Conservation (phyloP, 2,797 vertebrate genomes). For the Manis javanica region DNA sequence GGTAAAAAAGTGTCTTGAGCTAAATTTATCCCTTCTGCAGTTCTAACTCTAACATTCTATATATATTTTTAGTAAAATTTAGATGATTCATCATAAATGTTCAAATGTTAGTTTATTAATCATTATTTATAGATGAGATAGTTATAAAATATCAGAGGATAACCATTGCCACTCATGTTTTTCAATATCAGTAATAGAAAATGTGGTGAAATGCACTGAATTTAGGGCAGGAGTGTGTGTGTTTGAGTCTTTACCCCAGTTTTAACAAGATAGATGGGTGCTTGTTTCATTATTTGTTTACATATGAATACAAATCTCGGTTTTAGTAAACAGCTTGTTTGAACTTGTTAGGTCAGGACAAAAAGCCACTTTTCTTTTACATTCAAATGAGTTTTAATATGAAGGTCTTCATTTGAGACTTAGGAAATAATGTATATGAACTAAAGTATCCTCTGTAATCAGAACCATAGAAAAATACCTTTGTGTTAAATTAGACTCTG, state of each 20-base stretch:
- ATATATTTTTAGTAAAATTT: not conserved
- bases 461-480: slow-evolving; percentile 65
- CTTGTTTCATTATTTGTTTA: slow-evolving; percentile 45
- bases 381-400: slow-evolving; percentile 47
- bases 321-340: slow-evolving; percentile 53
- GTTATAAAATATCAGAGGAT: slow-evolving; percentile 18
- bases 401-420: slow-evolving; percentile 29
- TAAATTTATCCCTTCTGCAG: not conserved
- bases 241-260: not conserved
- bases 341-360: slow-evolving; percentile 36
- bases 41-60: slow-evolving; percentile 39
- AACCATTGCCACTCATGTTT: not conserved
- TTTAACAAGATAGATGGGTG: not conserved
- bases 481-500: slow-evolving; percentile 62
- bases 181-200: slow-evolving; percentile 42
- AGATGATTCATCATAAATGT: not conserved
- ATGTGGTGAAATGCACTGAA: not conserved
- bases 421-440: slow-evolving; percentile 48
- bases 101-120: slow-evolving; percentile 33
- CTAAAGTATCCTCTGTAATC: slow-evolving; percentile 35
- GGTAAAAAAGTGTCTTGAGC: not conserved
- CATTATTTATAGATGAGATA: not conserved
- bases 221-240: not conserved
- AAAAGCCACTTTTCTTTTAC: not conserved
- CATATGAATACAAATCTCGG: slow-evolving; percentile 51